Evolutionary conservation across 2,888 invertebrate species (phyloP).

Genomic region (Idaea dimidiata): DNA sequence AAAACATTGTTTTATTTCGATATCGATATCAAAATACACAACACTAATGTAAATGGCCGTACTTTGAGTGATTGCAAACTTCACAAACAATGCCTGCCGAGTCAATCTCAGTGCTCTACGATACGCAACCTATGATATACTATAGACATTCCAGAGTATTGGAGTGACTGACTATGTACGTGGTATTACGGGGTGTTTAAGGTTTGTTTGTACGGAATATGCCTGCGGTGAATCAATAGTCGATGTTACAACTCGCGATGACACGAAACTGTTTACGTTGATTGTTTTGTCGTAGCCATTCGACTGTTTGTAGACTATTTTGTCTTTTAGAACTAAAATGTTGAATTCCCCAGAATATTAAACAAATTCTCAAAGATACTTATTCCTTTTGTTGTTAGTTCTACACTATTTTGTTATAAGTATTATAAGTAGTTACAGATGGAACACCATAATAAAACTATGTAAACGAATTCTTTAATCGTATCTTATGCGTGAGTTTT

Average conservation of each 20-base stretch:
- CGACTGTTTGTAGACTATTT: background rate
- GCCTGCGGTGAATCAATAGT: conserved; percentile 40
- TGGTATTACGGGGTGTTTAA: background rate
- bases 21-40: conserved; percentile 23
- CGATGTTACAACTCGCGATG: conserved; percentile 29
- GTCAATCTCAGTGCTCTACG: conserved; percentile 57
- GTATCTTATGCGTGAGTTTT: too few relatives aligned
- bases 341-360: too few relatives aligned
- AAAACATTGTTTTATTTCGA: background rate
- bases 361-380: too few relatives aligned
- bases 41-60: conserved; percentile 51
- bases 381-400: too few relatives aligned
- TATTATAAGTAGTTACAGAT: too few relatives aligned
- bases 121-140: conserved; percentile 38
- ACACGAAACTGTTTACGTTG: conserved; percentile 5
- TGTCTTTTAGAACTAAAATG: too few relatives aligned
- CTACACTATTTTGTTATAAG: too few relatives aligned
- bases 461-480: too few relatives aligned
- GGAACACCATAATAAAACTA: too few relatives aligned
- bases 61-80: conserved; percentile 76
- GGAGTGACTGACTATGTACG: background rate
- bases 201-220: conserved; percentile 31
- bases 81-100: conserved; percentile 69
- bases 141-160: conserved; percentile 1
- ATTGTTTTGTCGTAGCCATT: background rate